Conservation (phyloP, 2,113 vertebrate genomes). For the Phyllostomus hastatus region DNA sequence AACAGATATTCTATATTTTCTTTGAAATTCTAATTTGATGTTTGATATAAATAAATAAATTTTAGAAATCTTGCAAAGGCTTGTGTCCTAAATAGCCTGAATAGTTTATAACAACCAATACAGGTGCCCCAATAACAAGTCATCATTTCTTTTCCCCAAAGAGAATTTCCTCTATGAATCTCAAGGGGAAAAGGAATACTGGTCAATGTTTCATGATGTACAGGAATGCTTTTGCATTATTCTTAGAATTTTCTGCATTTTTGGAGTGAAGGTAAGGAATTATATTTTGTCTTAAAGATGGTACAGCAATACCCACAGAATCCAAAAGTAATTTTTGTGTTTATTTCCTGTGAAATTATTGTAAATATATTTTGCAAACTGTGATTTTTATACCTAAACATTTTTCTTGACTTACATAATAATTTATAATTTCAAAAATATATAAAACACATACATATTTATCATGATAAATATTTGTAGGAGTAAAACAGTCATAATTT, state of each 20-base stretch:
- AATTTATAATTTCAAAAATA: neutral
- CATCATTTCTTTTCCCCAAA: neutral
- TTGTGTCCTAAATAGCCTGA: neutral
- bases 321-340: neutral
- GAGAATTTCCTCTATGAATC: neutral
- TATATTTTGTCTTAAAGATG: neutral
- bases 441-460: neutral
- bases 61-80: neutral
- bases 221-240: neutral
- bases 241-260: neutral
- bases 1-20: neutral
- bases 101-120: neutral
- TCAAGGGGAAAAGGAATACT: rapidly evolving
- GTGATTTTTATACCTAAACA: neutral
- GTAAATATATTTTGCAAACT: neutral
- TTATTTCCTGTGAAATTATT: neutral
- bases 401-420: neutral
- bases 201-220: neutral
- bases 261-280: neutral
- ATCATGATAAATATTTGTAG: neutral
- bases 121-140: neutral
- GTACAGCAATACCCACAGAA: neutral
- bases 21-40: neutral
- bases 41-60: neutral
- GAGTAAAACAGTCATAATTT: neutral